Percentiles rank a stretch among this genome's conserved stretches.
phyloP scores from a whole-genome alignment of 2,113 vertebrate species.

The Stegostoma tigrinum region DNA sequence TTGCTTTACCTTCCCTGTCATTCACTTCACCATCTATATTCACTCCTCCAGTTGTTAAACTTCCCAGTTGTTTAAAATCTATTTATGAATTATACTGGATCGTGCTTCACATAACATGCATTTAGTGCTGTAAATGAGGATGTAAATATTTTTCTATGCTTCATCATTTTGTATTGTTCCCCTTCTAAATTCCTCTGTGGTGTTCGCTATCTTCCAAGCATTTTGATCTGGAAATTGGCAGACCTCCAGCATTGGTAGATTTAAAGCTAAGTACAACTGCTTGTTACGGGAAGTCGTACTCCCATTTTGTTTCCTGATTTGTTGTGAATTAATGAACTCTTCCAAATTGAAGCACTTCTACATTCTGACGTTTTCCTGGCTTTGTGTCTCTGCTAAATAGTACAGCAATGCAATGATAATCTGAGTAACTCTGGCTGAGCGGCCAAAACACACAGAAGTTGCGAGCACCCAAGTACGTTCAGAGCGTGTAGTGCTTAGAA shows the following conservation, averaged over 20 bases:
- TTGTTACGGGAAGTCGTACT: too few species aligned
- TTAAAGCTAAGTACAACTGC: too few species aligned
- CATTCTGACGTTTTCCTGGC: too few species aligned
- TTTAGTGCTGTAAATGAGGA: background rate
- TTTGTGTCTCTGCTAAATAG: too few species aligned
- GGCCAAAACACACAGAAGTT: too few species aligned
- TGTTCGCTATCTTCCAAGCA: background rate
- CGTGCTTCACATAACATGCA: background rate
- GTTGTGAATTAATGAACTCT: background rate
- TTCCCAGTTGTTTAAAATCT: background rate
- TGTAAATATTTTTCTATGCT: background rate
- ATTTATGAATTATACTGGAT: background rate
- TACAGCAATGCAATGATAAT: too few species aligned
- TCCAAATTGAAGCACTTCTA: background rate
- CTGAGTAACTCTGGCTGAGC: too few species aligned
- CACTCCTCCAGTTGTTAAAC: conserved; percentile 30
- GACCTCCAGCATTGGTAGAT: too few species aligned
- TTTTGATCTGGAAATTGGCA: background rate
- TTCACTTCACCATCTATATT: background rate
- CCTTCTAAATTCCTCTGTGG: background rate
- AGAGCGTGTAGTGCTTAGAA: too few species aligned
- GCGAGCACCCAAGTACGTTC: too few species aligned
- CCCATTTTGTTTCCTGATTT: background rate
- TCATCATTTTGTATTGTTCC: background rate
- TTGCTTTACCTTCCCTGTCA: background rate